These are phyloP conservation scores for Drosophila rubida DNA, from an alignment of 2,888 invertebrate species.

Conservation along the genomic window DNA sequence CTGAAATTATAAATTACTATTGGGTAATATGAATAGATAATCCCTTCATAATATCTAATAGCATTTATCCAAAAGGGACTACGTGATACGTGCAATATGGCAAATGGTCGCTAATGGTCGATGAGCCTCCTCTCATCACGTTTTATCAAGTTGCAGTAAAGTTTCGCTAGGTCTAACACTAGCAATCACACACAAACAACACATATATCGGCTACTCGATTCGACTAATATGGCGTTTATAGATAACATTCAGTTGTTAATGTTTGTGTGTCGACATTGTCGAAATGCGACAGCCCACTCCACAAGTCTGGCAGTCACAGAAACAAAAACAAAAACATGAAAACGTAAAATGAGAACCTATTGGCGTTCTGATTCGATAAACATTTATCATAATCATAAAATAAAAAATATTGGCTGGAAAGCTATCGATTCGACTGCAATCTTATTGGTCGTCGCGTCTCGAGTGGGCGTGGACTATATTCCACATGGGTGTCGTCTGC, in stretches of 20 bases:
- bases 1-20: background rate
- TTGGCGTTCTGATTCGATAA: conserved; percentile 82
- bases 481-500: conserved; percentile 34
- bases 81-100: conserved; percentile 18
- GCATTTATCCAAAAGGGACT: conserved; percentile 22
- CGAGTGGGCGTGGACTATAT: conserved; percentile 61
- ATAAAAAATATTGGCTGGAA: conserved; percentile 52
- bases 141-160: conserved; percentile 62
- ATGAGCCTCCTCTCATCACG: background rate
- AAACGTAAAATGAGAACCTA: conserved; percentile 38
- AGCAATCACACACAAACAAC: conserved; percentile 22
- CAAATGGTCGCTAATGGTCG: conserved; percentile 1
- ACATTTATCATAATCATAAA: conserved; percentile 82
- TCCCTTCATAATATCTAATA: background rate
- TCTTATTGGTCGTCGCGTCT: conserved; percentile 65
- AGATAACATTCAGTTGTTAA: conserved; percentile 75
- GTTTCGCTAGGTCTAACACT: conserved; percentile 6
- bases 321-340: conserved; percentile 26
- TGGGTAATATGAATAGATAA: background rate
- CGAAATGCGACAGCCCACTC: conserved; percentile 64
- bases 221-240: conserved; percentile 69
- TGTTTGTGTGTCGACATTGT: conserved; percentile 63
- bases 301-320: conserved; percentile 34
- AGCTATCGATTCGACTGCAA: conserved; percentile 69
- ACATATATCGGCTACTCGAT: conserved; percentile 47